Evolutionary conservation across 2,113 vertebrate species (phyloP), one percentile per base, ranked within the genome.

Genomic region (Aegotheles bennettii): DNA sequence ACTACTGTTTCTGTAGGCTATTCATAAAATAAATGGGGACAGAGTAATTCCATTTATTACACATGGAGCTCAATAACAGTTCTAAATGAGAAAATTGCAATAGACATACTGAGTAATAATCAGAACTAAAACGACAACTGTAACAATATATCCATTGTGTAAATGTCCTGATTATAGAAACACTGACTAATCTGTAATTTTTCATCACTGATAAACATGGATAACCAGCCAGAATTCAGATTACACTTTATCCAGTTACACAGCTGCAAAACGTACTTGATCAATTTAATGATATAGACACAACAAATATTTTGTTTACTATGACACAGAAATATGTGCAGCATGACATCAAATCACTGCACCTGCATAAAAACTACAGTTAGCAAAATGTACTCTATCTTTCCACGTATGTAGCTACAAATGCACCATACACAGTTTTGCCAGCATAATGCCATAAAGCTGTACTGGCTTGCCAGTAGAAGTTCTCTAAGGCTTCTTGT

Each of bases 61-160:
- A 86, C 69, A 33, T 4, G 43, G 40, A 90, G 56, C 64, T 96
- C 96, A 95, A 47, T 92, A 96, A 95, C 78, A 92, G 43, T 86
- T 90, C 86, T 71, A 96, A 96, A 97, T 93, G 90, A 93, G 92
- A 93, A 96, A 91, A 96, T 84, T 91, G 75, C 78, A 91, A 64
- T 36, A 93, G 96, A 95, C 96, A 95, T 60, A 93, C 64, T 96
- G 94, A 97, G 94, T 93, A 95, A 96, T 95, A 95, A 96, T 97
- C 89, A 94, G 63, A 96, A 96, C 90, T 95, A 92, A 96, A 91
- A 84, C 28, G 3, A 95, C 88, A 96, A 97, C 95, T 93, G 95
- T 93, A 96, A 95, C 95, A 94, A 97, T 96, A 92, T 74, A 94
- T 94, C 91, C 69, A 86, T 47, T 91, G 73, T 89, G 86, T 73